Percentiles rank a stretch among this genome's conserved stretches.
Evolutionary conservation across 2,888 invertebrate species (phyloP).

Genomic region (Gisinianus flammeolus): DNA sequence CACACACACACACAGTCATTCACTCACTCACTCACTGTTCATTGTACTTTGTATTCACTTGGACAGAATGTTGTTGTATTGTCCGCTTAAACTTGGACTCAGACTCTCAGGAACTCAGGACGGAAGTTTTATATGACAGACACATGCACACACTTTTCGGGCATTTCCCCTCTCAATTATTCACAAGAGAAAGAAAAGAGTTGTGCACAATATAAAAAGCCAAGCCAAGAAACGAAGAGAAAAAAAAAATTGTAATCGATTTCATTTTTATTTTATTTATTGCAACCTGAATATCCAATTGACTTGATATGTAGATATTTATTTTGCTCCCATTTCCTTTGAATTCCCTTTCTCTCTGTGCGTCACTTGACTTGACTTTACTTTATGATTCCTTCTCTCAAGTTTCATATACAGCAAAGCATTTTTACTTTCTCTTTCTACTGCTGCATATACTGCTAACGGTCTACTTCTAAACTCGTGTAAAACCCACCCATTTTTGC

Average conservation of each 20-base stretch:
- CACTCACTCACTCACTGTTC: no score
- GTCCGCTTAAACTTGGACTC: no score
- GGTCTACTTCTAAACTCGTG: background rate
- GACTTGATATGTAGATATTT: background rate
- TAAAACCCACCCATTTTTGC: background rate
- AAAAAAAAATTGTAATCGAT: slow-evolving; percentile 19
- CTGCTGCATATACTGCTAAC: slow-evolving; percentile 5
- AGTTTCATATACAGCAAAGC: background rate
- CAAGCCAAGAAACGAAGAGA: background rate
- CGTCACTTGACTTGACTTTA: no score
- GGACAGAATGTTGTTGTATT: no score
- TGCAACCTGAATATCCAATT: slow-evolving; percentile 17
- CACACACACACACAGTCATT: no score
- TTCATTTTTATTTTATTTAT: slow-evolving; percentile 27
- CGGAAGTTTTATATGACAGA: slow-evolving; percentile 26
- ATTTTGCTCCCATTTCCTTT: background rate
- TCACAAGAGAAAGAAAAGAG: slow-evolving; percentile 10
- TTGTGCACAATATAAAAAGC: background rate
- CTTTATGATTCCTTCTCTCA: background rate
- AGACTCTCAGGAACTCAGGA: no score
- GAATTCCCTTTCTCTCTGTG: background rate
- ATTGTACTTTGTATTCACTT: no score
- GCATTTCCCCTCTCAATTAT: slow-evolving; percentile 25
- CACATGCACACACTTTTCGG: slow-evolving; percentile 11
- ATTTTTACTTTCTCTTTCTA: background rate